Base-by-base conservation (phyloP, 92 coral and sea anemone genomes). In the Epizoanthus ramosus region DNA sequence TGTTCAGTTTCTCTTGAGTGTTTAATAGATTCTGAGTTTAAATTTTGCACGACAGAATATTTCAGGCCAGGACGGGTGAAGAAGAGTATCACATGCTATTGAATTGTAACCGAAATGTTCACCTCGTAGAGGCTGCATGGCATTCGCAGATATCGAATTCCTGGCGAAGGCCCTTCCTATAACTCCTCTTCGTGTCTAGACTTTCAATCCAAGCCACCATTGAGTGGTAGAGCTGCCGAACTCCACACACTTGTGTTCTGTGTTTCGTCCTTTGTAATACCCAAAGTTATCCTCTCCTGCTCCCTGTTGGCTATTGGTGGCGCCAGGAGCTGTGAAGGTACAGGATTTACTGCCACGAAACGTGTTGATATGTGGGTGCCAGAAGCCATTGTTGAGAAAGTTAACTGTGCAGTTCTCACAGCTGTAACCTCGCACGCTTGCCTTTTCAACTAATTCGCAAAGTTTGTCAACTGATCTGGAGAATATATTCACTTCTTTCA, bases 331-430 rank as follows among this genome's bases (percentile, higher is more conserved):
- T 4, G 8, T 2, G 41, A 66, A 66, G 5, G 15, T 17, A 17
- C 71, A 66, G 5, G 2, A 6, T 1, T 4, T 13, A 66, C 7
- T 15, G 2, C 71, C 41, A 23, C 21, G 2, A 24, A 41, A 66
- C 2, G 71, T 66, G 45, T 35, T 8, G 45, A 66, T 66, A 31
- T 66, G 71, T 1, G 71, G 71, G 45, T 66, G 71, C 71, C 71
- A 66, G 21, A 66, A 66, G 37, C 25, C n/a, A 66, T 66, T 66
- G 18, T 66, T 66, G 12, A 41, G 71, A 66, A 66, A 66, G 71
- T 66, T 41, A 14, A 8, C 71, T 6, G 71, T 66, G 8, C 71
- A 66, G 21, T 14, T 66, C 2, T 66, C 71, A 66, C 71, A 66
- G 6, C 71, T 41, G 37, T 25, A 25, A 4, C 71, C 71, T 17